These are phyloP conservation scores for Maconellicoccus hirsutus DNA, from an alignment of 1,140 invertebrate species.

Conservation along the genomic window DNA sequence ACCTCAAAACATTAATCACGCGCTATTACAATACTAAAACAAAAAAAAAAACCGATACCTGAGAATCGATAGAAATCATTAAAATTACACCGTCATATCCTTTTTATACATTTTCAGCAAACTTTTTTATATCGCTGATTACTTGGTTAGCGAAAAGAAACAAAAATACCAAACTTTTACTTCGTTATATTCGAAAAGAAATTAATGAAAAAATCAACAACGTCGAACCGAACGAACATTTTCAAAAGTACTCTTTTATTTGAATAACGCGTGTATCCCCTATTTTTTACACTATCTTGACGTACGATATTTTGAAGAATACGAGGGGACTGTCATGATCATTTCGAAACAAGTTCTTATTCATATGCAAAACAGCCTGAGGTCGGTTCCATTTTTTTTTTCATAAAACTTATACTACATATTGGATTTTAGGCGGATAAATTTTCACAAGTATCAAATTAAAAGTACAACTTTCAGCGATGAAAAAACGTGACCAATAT, in stretches of 20 bases:
- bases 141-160: too few species aligned
- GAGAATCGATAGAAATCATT: too few species aligned
- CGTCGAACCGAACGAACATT: background rate
- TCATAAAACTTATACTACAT: background rate
- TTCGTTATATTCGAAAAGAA: constrained; percentile 9
- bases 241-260: constrained; percentile 1
- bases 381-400: background rate
- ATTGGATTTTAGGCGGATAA: background rate
- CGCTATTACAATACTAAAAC: too few species aligned
- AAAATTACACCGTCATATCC: too few species aligned
- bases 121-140: background rate
- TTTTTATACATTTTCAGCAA: background rate
- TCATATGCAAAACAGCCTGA: constrained; percentile 1
- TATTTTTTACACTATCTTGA: background rate
- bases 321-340: background rate
- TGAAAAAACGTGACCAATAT: too few species aligned
- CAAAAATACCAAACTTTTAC: background rate
- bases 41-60: too few species aligned
- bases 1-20: too few species aligned
- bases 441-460: background rate
- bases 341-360: background rate
- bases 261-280: constrained; percentile 1
- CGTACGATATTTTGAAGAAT: background rate
- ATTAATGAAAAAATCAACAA: constrained; percentile 10
- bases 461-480: background rate